Evolutionary conservation across 2,797 vertebrate species (phyloP).

Genomic region (Oryzias sinensis): DNA sequence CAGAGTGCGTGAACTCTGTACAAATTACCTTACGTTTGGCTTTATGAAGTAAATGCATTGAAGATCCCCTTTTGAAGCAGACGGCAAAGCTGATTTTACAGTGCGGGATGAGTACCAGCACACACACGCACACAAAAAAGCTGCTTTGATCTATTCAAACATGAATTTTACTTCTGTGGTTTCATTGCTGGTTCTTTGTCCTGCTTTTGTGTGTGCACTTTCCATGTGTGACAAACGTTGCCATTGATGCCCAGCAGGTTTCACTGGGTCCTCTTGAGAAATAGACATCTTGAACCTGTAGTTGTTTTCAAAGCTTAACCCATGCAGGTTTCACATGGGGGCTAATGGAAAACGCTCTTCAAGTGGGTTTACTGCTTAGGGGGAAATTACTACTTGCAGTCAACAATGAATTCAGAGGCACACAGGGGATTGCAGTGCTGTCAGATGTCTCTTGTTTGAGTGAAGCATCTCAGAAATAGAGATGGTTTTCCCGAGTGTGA

Average conservation of each 20-base stretch:
- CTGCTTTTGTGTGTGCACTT: too few species aligned
- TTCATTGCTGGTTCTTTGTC: not conserved
- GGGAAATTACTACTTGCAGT: constrained; percentile 6
- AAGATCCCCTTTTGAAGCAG: not conserved
- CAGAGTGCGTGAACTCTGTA: not conserved
- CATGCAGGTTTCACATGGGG: not conserved
- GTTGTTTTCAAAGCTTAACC: constrained; percentile 9
- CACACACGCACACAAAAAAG: constrained; percentile 1
- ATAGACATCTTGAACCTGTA: constrained; percentile 3
- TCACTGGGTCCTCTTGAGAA: not conserved
- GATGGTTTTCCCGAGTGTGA: not conserved
- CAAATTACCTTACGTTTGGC: not conserved
- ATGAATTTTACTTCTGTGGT: not conserved
- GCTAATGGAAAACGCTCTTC: constrained; percentile 2
- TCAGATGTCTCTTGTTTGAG: constrained; percentile 7
- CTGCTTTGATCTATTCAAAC: constrained; percentile 1
- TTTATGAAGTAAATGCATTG: not conserved
- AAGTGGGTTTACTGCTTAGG: constrained; percentile 10
- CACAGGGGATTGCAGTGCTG: not conserved
- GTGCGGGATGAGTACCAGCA: not conserved
- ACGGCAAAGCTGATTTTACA: not conserved
- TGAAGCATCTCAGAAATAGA: constrained; percentile 5
- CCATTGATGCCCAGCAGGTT: not conserved
- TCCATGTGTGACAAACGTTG: constrained; percentile 2
- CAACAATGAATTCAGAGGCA: constrained; percentile 2